Percentiles rank a stretch among this genome's conserved stretches.
phyloP scores from a whole-genome alignment of 2,113 vertebrate genomes.

The Varanus salvator region DNA sequence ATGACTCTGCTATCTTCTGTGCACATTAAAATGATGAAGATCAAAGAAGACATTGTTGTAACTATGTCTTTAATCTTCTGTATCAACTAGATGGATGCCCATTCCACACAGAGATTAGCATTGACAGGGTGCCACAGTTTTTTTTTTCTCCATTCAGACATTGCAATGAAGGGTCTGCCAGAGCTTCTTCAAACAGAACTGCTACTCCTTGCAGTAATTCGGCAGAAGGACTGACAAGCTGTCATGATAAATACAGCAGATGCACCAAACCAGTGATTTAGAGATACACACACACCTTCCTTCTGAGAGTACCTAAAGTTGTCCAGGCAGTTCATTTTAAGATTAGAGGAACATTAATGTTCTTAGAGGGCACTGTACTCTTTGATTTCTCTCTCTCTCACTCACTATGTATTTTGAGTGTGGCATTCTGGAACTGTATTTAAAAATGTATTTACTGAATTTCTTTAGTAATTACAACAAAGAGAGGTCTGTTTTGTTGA shows the following conservation, averaged over 20 bases:
- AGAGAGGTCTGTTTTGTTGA: background rate
- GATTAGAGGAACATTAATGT: background rate
- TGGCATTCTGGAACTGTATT: constrained; percentile 5
- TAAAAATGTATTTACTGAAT: background rate
- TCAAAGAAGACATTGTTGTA: constrained; percentile 7
- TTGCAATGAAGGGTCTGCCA: background rate
- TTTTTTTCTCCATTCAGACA: background rate
- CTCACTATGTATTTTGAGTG: background rate
- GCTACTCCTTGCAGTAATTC: background rate
- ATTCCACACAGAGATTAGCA: background rate
- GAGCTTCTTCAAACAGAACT: constrained; percentile 4
- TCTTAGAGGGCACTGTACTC: background rate
- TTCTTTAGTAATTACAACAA: constrained; percentile 7
- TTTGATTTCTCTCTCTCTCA: background rate
- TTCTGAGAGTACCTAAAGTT: background rate
- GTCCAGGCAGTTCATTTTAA: background rate
- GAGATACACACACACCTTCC: background rate
- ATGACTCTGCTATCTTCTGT: background rate
- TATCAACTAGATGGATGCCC: background rate
- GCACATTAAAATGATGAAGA: constrained; percentile 14
- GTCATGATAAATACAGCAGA: constrained; percentile 9
- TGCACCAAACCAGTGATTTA: background rate
- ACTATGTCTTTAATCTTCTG: background rate
- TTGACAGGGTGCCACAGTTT: background rate
- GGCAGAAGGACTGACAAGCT: constrained; percentile 19